Conservation (phyloP, 2,113 vertebrate species). For the Echinops telfairi region DNA sequence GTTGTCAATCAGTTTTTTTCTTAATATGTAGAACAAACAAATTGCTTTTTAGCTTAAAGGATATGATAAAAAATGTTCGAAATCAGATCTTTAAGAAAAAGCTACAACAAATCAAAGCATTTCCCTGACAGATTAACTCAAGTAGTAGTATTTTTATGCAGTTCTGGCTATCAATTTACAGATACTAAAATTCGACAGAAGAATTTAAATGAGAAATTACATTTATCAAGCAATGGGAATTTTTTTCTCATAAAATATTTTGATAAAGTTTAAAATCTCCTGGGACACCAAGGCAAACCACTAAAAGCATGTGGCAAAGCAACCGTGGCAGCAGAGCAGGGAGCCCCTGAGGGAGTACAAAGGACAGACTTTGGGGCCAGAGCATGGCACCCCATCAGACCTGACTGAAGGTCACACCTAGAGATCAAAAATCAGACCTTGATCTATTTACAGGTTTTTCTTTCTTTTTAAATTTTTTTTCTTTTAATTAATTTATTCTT, state of each 20-base stretch:
- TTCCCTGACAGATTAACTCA: not conserved
- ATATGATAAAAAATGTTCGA: slow-evolving; percentile 25
- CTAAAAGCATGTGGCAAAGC: too few species aligned
- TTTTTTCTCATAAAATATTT: slow-evolving; percentile 49
- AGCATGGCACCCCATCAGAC: too few species aligned
- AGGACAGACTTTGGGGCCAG: too few species aligned
- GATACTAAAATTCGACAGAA: slow-evolving; percentile 3
- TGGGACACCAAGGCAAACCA: too few species aligned
- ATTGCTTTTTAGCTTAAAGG: not conserved
- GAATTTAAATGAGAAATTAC: slow-evolving; percentile 48
- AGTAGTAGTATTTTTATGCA: not conserved
- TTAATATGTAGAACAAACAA: not conserved
- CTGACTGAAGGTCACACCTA: too few species aligned
- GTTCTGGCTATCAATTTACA: slow-evolving; percentile 26
- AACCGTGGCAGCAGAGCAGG: too few species aligned
- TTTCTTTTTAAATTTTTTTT: too few species aligned
- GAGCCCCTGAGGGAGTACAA: too few species aligned
- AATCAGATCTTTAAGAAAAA: not conserved
- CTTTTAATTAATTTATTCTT: too few species aligned
- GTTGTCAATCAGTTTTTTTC: not conserved
- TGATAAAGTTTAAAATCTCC: slow-evolving; percentile 44
- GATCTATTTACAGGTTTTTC: too few species aligned
- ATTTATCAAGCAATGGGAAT: slow-evolving; percentile 27
- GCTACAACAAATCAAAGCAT: not conserved
- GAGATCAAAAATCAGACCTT: too few species aligned